These are phyloP conservation scores for Brenthis daphne DNA, from an alignment of 2,888 invertebrate species.

Conservation along the genomic window DNA sequence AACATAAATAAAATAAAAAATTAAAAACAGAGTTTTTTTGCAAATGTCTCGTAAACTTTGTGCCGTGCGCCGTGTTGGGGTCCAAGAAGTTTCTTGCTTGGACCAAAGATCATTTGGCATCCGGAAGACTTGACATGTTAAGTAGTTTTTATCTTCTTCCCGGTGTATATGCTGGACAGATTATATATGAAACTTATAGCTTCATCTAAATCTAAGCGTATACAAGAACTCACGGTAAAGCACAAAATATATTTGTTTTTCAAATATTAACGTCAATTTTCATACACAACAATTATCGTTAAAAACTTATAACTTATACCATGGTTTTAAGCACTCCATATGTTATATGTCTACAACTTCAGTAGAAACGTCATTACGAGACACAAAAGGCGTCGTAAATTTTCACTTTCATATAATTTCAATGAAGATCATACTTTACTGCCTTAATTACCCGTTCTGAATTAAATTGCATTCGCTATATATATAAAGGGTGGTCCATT, in stretches of 20 bases:
- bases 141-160: too few species aligned
- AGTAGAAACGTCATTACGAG: constrained; percentile 19
- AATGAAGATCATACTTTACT: constrained; percentile 6
- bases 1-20: too few species aligned
- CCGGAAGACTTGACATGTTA: too few species aligned
- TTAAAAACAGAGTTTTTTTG: too few species aligned
- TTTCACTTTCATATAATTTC: constrained; percentile 21
- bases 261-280: not conserved
- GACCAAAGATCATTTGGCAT: too few species aligned
- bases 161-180: too few species aligned
- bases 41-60: too few species aligned
- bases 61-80: too few species aligned
- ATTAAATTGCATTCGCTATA: not conserved
- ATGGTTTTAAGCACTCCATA: constrained; percentile 3
- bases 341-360: constrained; percentile 22
- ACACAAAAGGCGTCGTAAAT: constrained; percentile 19
- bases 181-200: too few species aligned
- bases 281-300: not conserved
- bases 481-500: too few species aligned
- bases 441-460: constrained; percentile 8
- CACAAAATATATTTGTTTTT: not conserved
- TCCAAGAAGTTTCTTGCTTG: too few species aligned
- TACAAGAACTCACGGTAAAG: not conserved
- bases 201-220: too few species aligned
- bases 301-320: not conserved